Evolutionary conservation across 23 tunicate species (phyloP), one percentile per base, ranked within the genome.

Genomic region (Ciona savignyi): DNA sequence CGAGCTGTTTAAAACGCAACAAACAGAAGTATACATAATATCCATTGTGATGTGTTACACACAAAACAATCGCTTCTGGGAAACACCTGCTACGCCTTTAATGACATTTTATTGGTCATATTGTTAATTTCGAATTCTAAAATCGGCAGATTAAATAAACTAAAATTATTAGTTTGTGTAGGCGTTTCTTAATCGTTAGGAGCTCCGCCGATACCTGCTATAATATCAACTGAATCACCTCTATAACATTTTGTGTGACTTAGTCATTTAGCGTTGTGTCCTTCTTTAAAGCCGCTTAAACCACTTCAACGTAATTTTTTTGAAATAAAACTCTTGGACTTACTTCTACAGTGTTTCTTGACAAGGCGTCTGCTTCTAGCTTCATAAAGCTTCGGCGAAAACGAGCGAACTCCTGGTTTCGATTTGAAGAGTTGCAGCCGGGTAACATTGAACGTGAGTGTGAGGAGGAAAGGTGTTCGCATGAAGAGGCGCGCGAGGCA

Each of bases 401-500:
- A 72, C 61, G 90, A 65, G 79, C 68, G 23, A 83, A 83, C 73
- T 0, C 60, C 0, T 29, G 48, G 48, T 30, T 56, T 29, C 77
- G 66, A 27, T 49, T 64, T n/a, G 89, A 84, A 60, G 89, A 84
- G 28, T 19, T 84, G 21, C 51, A 19, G 26, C 65, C 72, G 1
- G 93, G 80, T 2, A 71, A 84, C 30, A 74, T 78, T 15, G 93
- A 86, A 60, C 27, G 80, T 3, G 93, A 86, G 20, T 86, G 93
- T 66, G 66, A 32, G 34, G 84, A 86, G 48, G 81, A 74, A 62
- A 79, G 23, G 30, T 86, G 93, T 63, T 30, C 76, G 3, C 25
- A 76, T n/a, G 93, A 86, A 68, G 85, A 86, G 62, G 81, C 82
- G 19, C 32, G 93, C 0, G 83, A 85, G 32, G 93, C 84, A 0